Evolutionary conservation across 2,797 vertebrate genomes (phyloP).

Genomic region (Avahi laniger): DNA sequence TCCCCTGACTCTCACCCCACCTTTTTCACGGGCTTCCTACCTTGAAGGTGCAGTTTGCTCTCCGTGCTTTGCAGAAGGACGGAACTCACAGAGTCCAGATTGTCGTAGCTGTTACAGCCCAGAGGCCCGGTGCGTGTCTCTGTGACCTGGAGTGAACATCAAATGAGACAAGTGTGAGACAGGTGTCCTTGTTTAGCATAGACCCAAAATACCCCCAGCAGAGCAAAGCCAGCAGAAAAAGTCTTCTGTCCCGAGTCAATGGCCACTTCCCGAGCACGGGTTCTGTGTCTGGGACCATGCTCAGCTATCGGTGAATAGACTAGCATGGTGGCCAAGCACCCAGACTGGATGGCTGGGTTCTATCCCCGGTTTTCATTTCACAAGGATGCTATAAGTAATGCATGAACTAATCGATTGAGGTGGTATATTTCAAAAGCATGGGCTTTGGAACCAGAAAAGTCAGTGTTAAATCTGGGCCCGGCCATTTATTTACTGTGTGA

Average conservation of each 20-base stretch:
- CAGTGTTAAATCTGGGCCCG: background rate
- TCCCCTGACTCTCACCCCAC: fast-evolving
- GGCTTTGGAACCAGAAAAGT: background rate
- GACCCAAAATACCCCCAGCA: background rate
- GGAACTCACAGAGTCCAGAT: constrained; percentile 99
- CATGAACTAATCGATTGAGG: background rate
- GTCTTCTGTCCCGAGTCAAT: background rate
- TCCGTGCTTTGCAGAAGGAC: constrained; percentile 99
- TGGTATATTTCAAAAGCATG: background rate
- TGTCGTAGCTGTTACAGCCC: constrained; percentile 99
- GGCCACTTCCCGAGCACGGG: fast-evolving
- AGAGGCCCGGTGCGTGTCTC: constrained; percentile 98
- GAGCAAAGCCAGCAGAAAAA: background rate
- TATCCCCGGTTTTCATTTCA: background rate
- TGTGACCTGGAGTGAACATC: constrained; percentile 89
- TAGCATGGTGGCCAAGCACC: fast-evolving
- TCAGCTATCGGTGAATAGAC: background rate
- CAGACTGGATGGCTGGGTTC: background rate
- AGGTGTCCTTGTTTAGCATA: background rate
- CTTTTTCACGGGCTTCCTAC: constrained; percentile 82
- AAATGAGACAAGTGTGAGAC: constrained; percentile 73
- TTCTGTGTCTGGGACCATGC: background rate
- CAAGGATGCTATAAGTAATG: no score
- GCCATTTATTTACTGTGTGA: background rate
- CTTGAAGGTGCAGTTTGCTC: constrained; percentile 99